Evolutionary conservation across 2,113 vertebrate genomes (phyloP), one percentile per base, ranked within the genome.

Genomic region (Eleginops maclovinus): DNA sequence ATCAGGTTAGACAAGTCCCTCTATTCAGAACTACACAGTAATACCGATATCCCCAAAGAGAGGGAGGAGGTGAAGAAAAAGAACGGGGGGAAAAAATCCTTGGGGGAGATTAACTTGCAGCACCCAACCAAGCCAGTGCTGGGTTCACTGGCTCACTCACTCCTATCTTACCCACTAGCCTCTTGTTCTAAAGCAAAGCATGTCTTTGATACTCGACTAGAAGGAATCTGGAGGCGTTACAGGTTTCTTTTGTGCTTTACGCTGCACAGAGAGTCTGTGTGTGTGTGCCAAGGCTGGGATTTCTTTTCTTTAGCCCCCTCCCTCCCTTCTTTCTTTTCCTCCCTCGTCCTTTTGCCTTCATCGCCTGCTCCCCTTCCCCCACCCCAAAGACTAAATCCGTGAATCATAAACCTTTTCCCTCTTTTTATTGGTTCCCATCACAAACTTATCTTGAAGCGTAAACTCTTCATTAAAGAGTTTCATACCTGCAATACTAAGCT

Each of bases 171-270:
- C 90, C 89, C 91, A 85, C 88, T 79, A 88, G 89, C 85, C 93
- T 87, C 92, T 93, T 93, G 89, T 93, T 94, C 93, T 87, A 78
- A 93, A 88, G 93, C 91, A 93, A 92, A 93, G 93, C 91, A 87
- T 82, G 91, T 90, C 94, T 95, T 94, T 95, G 93, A 94, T 93
- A 93, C 90, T 92, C 70, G 69, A 91, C 92, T 83, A 92, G 90
- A 92, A 93, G 91, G 93, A 94, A 95, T 95, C 94, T 91, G 93
- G 89, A 94, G 95, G 93, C 93, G 92, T 93, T 93, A 93, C 94
- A 93, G 92, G 91, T 95, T 91, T 87, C 93, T 93, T 95, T 94
- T 95, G 94, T 94, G 91, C 91, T 90, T 75, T 15, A 68, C 75
- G 69, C 87, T 78, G 85, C 80, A 84, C 79, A 87, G 74, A 88